Base-by-base conservation (phyloP, 2,888 invertebrate genomes). In the Beris chalybata region DNA sequence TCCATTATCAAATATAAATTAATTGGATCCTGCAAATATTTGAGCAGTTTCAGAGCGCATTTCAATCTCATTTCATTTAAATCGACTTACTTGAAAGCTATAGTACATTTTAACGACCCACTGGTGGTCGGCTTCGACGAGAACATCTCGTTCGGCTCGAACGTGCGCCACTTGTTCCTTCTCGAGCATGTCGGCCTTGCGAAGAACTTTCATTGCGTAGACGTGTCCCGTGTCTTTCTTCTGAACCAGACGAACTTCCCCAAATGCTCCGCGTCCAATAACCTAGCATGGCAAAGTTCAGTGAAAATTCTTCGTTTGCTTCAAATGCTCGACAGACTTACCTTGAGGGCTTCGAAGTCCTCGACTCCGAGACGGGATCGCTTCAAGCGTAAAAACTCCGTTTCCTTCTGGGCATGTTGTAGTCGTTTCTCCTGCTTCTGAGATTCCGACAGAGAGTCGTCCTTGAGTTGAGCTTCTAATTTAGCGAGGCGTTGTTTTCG, bases 51-150 rank as follows among this genome's bases (percentile, higher is more conserved):
- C 29, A 45, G 29, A 5, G 22, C 38, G 9, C 9, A 5, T 2
- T 38, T 38, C 32, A 5, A 29, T 6, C 7, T 53, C 53, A 32
- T 11, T 11, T 5, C 22, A 54, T 6, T n/a, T 15, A 66, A 64
- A 15, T 13, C 31, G 43, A 64, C 58, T 70, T 72, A 82, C 82
- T 82, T 91, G 88, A 85, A 98, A 98, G 80, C 96, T 96, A 86
- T 98, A 99, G 84, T 96, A 99, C 99, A 99, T 99, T 84, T 97
- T 99, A 69, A 99, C 99, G 71, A 99, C 98, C 99, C 99, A 99
- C 77, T 97, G 96, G 80, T 99, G 98, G 82, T 99, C 99, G 0
- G 99, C 99, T 82, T 99, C 98, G 22, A 98, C 98, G 63, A 99
- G 85, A 70, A 99, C 93, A 82, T 99, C 99, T 69, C 99, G 86